A percentile compares a stretch with the other conserved stretches of the same genome.
These are phyloP conservation scores for Metopia argyrocephala DNA, from an alignment of 2,888 invertebrate genomes.

Conservation along the genomic window DNA sequence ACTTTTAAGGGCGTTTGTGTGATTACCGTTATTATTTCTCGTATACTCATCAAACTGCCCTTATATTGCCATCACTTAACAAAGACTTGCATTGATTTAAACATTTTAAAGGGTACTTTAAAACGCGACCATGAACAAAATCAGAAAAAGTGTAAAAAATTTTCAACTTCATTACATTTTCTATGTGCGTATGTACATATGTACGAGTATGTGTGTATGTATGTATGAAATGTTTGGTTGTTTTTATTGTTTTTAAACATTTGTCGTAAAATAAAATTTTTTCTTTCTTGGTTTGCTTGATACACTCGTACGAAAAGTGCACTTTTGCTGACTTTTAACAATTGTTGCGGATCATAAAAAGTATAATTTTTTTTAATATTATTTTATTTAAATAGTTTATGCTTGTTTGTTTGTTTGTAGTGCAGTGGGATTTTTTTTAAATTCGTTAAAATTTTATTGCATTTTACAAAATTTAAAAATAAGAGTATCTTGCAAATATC, in stretches of 20 bases:
- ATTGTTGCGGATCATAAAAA: conserved; percentile 15
- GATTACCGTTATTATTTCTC: too few relatives aligned
- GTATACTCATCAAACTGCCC: background rate
- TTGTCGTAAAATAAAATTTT: background rate
- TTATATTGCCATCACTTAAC: background rate
- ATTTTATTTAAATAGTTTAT: too few relatives aligned
- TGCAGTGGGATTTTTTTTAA: conserved; percentile 42
- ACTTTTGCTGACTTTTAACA: conserved; percentile 52
- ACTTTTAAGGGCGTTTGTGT: too few relatives aligned
- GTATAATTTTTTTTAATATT: too few relatives aligned
- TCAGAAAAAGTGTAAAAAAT: conserved; percentile 6
- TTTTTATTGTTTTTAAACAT: conserved; percentile 8
- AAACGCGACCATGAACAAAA: conserved; percentile 40
- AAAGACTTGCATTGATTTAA: background rate
- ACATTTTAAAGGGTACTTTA: conserved; percentile 1
- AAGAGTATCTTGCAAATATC: background rate
- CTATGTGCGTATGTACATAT: too few relatives aligned
- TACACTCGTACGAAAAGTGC: conserved; percentile 39
- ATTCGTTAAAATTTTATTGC: conserved; percentile 37
- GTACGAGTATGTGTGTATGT: background rate
- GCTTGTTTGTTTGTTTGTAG: background rate
- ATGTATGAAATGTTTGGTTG: background rate
- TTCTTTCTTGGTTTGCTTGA: background rate
- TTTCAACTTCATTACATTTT: conserved; percentile 40
- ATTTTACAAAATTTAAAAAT: background rate